phyloP scores from a whole-genome alignment of 1,140 invertebrate species.

The Megalopta genalis region DNA sequence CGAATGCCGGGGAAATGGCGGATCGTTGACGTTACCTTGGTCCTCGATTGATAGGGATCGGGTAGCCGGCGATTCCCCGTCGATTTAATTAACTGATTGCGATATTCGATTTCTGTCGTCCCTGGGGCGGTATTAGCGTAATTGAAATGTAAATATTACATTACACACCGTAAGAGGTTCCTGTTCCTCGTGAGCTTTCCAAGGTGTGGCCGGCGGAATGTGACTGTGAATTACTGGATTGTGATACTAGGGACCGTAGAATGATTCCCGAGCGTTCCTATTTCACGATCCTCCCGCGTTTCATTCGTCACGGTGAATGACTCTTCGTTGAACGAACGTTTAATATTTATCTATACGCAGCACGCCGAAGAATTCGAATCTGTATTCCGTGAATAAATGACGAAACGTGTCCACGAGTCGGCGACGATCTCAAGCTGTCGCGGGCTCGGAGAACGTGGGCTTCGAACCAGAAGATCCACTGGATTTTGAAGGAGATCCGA shows the following conservation, averaged over 20 bases:
- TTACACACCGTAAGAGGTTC: conserved; percentile 14
- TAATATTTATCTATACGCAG: background rate
- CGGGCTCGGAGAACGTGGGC: background rate
- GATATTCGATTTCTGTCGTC: background rate
- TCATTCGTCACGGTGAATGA: background rate
- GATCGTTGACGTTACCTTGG: background rate
- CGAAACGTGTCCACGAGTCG: too few relatives aligned
- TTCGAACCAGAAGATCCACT: background rate
- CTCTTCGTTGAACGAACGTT: background rate
- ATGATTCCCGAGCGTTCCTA: background rate
- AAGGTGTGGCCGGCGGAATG: conserved; percentile 39
- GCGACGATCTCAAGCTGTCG: background rate
- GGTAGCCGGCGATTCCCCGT: background rate
- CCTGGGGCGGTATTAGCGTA: conserved; percentile 17
- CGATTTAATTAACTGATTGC: background rate
- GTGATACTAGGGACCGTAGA: conserved; percentile 24
- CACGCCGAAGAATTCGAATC: background rate
- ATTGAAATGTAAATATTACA: conserved; percentile 40
- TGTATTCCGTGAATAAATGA: conserved; percentile 13
- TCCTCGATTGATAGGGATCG: background rate
- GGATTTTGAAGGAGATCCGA: background rate
- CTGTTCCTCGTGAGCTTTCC: background rate
- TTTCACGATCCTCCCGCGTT: background rate
- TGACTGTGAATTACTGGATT: conserved; percentile 34
- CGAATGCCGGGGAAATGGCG: background rate